Evolutionary conservation across 2,797 vertebrate species (phyloP), one percentile per base, ranked within the genome.

Genomic region (Synanceia verrucosa): DNA sequence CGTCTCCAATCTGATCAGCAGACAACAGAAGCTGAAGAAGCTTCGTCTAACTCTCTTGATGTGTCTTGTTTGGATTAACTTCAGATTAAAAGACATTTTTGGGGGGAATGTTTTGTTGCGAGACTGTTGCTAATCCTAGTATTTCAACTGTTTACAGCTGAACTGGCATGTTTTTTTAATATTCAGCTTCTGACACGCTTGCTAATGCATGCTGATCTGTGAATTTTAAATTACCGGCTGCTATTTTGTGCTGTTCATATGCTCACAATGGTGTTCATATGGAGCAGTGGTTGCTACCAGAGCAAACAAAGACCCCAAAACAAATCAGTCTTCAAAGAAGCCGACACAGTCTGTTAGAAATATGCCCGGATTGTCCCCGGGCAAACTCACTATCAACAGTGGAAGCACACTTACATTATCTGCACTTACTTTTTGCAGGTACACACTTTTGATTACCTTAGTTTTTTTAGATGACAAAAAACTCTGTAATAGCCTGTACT

Each of bases 271-370:
- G 34, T 31, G 18, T 52, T 33, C 4, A 43, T 61, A 29, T 18
- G 23, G 10, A 53, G 31, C 41, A 47, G 28, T 34, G 11, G 52
- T 48, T 70, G 13, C 29, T 58, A 16, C 21, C 26, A 53, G 31
- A 58, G 36, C 41, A 82, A 66, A 43, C 37, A 47, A 47, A 48
- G 29, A 55, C 33, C 58, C n/a, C 39, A 11, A 37, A 69, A 57
- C 16, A 4, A 8, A 39, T 34, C n/a, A 12, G 43, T 11, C 13
- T 33, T 29, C 37, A 10, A 51, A 12, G 19, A 12, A 34, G 29
- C 18, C 1, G 2, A 28, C 41, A 21, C 10, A 1, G 14, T 63
- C 39, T 23, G 5, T 70, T 10, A 41, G 18, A 18, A 46, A 44
- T n/a, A 14, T 31, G 16, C 6, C 21, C 6, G 10, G 5, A 36